Percentiles rank a stretch among this genome's conserved stretches.
These are phyloP conservation scores for Brenthis ino DNA, from an alignment of 2,888 invertebrate species.

Conservation along the genomic window DNA sequence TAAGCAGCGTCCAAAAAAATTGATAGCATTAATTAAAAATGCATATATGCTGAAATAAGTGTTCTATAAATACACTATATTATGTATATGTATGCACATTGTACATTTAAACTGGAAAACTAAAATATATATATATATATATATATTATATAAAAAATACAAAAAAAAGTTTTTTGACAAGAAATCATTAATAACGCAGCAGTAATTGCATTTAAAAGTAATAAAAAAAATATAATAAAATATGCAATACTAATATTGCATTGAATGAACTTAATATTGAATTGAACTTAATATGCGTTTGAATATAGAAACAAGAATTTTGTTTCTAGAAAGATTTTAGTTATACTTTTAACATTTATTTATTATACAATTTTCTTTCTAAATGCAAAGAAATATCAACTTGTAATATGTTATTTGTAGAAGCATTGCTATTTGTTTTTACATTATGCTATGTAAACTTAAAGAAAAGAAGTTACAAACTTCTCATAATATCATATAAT, in stretches of 20 bases:
- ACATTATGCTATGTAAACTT: conserved; percentile 6
- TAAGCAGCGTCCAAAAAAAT: conserved; percentile 79
- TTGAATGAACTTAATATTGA: no score
- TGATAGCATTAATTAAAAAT: conserved; percentile 45
- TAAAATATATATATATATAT: not conserved
- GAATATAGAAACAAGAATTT: not conserved
- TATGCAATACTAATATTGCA: no score
- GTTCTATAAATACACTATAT: conserved; percentile 15
- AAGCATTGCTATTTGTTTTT: conserved; percentile 17
- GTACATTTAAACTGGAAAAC: conserved; percentile 6
- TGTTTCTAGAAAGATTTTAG: not conserved
- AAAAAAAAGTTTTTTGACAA: not conserved
- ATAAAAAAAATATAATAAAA: no score
- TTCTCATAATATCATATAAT: not conserved
- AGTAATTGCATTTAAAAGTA: no score
- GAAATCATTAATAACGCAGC: no score
- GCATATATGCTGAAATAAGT: conserved; percentile 14
- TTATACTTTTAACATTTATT: not conserved
- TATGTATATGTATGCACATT: not conserved
- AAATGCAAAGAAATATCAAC: conserved; percentile 9
- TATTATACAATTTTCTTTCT: conserved; percentile 5
- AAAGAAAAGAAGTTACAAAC: not conserved
- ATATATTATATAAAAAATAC: not conserved
- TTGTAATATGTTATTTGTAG: conserved; percentile 1
- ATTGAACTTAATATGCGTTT: no score